phyloP scores from a whole-genome alignment of 2,888 invertebrate species.

The Heliothis peltigera region DNA sequence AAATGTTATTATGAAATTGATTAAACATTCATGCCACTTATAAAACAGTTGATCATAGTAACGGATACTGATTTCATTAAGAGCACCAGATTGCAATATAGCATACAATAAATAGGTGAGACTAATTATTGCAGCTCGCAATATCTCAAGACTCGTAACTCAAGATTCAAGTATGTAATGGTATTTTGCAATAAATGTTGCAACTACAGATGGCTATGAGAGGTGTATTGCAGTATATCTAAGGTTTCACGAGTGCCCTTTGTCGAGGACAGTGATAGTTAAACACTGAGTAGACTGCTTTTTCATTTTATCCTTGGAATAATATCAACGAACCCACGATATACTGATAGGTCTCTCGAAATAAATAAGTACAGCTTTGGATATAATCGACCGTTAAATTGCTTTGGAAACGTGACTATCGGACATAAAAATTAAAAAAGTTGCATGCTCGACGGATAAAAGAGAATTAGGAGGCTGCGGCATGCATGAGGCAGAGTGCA shows the following conservation, averaged over 20 bases:
- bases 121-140: constrained; percentile 33
- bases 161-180: constrained; percentile 16
- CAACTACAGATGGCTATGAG: constrained; percentile 17
- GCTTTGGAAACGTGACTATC: constrained; percentile 8
- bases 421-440: constrained; percentile 14
- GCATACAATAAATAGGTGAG: constrained; percentile 27
- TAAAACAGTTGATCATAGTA: constrained; percentile 16
- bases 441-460: constrained; percentile 18
- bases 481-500: constrained; percentile 48
- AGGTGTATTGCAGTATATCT: constrained; percentile 5
- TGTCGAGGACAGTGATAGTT: constrained; percentile 13
- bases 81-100: constrained; percentile 15
- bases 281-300: background rate
- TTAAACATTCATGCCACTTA: constrained; percentile 1
- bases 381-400: constrained; percentile 13
- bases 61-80: constrained; percentile 18
- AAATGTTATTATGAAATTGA: background rate
- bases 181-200: constrained; percentile 27
- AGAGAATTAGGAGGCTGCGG: constrained; percentile 30
- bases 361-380: constrained; percentile 6
- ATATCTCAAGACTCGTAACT: constrained; percentile 31
- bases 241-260: constrained; percentile 9
- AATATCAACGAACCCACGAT: background rate
- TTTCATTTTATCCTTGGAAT: constrained; percentile 12
- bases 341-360: background rate